phyloP scores from a whole-genome alignment of 1,140 invertebrate genomes.

The Glossosoma conforme region DNA sequence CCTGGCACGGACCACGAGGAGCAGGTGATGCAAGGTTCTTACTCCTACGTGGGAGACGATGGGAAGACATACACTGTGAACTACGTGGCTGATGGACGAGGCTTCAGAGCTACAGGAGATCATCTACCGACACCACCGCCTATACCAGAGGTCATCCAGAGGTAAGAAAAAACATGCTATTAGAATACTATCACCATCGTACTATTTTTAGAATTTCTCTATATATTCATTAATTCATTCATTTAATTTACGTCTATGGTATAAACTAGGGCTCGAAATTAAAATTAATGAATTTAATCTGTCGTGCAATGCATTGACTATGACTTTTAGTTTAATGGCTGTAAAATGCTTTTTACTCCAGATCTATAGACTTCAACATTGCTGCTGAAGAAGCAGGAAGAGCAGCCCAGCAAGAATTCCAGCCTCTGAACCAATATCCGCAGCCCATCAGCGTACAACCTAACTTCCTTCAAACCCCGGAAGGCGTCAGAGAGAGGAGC shows the following conservation, averaged over 20 bases:
- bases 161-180: constrained; percentile 31
- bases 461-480: too few relatives aligned
- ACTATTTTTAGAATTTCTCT: constrained; percentile 3
- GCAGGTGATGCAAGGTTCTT: constrained; percentile 56
- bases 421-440: too few relatives aligned
- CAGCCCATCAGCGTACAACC: too few relatives aligned
- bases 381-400: constrained; percentile 45
- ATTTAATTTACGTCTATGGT: too few relatives aligned
- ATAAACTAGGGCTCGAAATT: too few relatives aligned
- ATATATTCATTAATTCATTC: not conserved
- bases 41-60: constrained; percentile 57
- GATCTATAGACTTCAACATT: constrained; percentile 45
- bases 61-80: constrained; percentile 51
- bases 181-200: not conserved
- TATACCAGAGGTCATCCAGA: constrained; percentile 50
- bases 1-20: constrained; percentile 50
- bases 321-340: too few relatives aligned
- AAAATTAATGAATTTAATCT: too few relatives aligned
- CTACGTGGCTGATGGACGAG: constrained; percentile 53
- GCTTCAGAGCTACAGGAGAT: constrained; percentile 52
- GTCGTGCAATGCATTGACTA: too few relatives aligned
- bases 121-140: constrained; percentile 53
- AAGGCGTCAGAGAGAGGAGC: too few relatives aligned
- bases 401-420: too few relatives aligned
- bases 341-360: too few relatives aligned